A percentile compares a stretch with the other conserved stretches of the same genome.
phyloP scores from a whole-genome alignment of 2,797 vertebrate species.

The Danio albolineatus region DNA sequence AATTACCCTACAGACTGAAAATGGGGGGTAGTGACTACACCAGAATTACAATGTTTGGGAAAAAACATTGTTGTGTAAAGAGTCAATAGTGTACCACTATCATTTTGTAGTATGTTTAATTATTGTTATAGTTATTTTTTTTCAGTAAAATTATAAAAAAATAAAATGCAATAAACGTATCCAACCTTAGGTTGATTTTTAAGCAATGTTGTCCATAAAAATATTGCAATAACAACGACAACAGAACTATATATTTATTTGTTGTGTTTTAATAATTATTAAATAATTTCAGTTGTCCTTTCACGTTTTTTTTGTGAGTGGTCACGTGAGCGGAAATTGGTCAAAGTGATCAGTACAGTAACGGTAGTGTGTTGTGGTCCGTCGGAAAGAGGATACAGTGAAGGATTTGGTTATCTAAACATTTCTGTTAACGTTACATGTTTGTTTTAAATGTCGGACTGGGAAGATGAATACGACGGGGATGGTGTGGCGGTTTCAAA shows the following conservation, averaged over 20 bases:
- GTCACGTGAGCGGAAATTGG: constrained; percentile 49
- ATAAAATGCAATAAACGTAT: too few species aligned
- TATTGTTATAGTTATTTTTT: too few species aligned
- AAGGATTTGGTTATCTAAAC: not conserved
- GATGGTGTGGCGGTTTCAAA: constrained; percentile 47
- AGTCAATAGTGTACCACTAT: too few species aligned
- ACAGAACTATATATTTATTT: too few species aligned
- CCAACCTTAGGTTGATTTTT: not conserved
- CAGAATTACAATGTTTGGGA: too few species aligned
- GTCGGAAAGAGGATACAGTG: not conserved
- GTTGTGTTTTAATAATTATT: too few species aligned
- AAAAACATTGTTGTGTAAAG: too few species aligned
- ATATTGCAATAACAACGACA: not conserved
- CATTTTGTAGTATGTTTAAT: too few species aligned
- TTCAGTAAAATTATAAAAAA: too few species aligned
- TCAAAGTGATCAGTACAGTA: not conserved
- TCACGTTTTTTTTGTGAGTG: not conserved
- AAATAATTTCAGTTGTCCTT: not conserved
- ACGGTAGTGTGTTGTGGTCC: not conserved
- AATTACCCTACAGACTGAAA: too few species aligned
- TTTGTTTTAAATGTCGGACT: constrained; percentile 75
- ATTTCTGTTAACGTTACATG: not conserved
- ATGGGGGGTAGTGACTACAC: too few species aligned
- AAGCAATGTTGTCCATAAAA: not conserved
- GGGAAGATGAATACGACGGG: constrained; percentile 75